Evolutionary conservation across 2,797 vertebrate species (phyloP), one percentile per base, ranked within the genome.

Genomic region (Mastacembelus armatus): DNA sequence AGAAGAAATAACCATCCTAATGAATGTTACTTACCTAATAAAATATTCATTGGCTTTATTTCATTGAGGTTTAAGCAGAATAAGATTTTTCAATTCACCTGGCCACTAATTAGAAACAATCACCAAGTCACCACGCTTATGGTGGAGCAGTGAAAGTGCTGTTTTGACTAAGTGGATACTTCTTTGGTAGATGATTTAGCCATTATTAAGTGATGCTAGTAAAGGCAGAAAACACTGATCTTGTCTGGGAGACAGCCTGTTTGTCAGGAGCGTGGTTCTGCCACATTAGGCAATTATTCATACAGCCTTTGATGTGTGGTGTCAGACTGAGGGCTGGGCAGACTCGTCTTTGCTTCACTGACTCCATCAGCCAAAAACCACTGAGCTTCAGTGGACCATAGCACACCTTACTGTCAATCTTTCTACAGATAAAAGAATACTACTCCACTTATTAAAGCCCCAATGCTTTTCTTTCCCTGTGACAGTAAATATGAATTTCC

Each of bases 281-380:
- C 81, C 80, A 86, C 79, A 84, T 89, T 85, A 86, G 55, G 43
- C 74, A 81, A 82, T 89, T 82, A 87, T 83, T 91, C 79, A 88
- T 66, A 67, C 69, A 59, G 70, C 56, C 58, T 80, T 71, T 82
- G 81, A 83, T 77, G 67, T 56, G 61, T 9, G 27, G 66, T 73
- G 88, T 88, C 84, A 77, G 74, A 51, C 77, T 81, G 77, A 72
- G 9, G 40, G 76, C 65, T 32, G 4, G 50, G 55, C 51, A 26
- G 69, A 71, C 73, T 71, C 35, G 72, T 77, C 70, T 88, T 64
- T 71, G 76, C 81, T 73, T 75, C 66, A 61, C 71, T 80, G 81
- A 70, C 71, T 85, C 81, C 80, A 76, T 83, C 86, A 83, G 74
- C 64, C 81, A 65, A 48, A 78, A 86, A 59, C 44, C 61, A 43